These are phyloP conservation scores for Sinocyclocheilus maitianheensis DNA, from an alignment of 2,113 vertebrate genomes.

Conservation along the genomic window DNA sequence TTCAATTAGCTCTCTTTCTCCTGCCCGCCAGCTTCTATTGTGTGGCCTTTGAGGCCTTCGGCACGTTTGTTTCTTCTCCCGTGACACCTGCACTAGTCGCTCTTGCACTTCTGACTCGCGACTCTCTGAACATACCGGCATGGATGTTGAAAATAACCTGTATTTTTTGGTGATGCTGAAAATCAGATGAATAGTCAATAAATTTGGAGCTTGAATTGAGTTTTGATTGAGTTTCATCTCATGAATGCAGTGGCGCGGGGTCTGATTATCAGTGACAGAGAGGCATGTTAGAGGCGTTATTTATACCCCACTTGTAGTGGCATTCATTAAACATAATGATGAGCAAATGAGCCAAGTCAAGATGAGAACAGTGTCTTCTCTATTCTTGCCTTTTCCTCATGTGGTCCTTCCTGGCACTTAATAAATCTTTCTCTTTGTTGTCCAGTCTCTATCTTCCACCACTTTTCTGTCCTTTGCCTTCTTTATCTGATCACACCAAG, in stretches of 20 bases:
- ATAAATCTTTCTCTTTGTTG: constrained; percentile 41
- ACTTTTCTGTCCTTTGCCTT: constrained; percentile 54
- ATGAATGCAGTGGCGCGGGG: neutral
- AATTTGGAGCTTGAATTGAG: neutral
- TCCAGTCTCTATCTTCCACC: neutral
- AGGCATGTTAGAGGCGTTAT: constrained; percentile 14
- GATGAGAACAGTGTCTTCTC: constrained; percentile 10
- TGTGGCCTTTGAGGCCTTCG: constrained; percentile 15
- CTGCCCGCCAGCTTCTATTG: constrained; percentile 31
- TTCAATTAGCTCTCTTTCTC: constrained; percentile 57
- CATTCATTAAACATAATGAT: constrained; percentile 45
- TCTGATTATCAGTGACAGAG: constrained; percentile 32
- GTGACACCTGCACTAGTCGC: constrained; percentile 23
- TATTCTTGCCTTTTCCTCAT: constrained; percentile 8
- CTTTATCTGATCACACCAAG: constrained; percentile 51
- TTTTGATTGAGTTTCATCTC: constrained; percentile 22
- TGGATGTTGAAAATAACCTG: neutral
- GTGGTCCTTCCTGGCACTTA: neutral
- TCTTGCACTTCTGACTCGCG: neutral
- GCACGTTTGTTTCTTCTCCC: neutral
- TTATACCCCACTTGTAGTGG: constrained; percentile 14
- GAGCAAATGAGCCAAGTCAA: constrained; percentile 46
- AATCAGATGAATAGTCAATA: constrained; percentile 10
- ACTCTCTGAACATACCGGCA: neutral
- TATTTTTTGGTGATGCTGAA: constrained; percentile 10